Evolutionary conservation across 2,888 invertebrate genomes (phyloP).

Genomic region (Nysson spinosus): DNA sequence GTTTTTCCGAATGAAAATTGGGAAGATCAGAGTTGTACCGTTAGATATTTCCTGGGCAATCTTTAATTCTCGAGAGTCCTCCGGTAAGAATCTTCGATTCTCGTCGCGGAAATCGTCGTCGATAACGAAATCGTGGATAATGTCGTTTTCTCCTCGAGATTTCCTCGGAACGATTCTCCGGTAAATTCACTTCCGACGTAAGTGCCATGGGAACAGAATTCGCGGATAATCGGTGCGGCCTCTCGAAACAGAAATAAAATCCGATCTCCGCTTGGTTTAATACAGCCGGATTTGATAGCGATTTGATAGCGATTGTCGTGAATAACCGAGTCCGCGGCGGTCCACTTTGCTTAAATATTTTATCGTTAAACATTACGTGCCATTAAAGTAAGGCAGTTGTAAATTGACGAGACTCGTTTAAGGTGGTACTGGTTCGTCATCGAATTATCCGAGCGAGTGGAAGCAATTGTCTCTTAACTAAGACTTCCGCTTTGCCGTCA

Average conservation of each 20-base stretch:
- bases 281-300: too few species aligned
- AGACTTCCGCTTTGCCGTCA: conserved; percentile 25
- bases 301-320: too few species aligned
- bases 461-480: conserved; percentile 19
- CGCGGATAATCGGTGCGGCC: background rate
- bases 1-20: background rate
- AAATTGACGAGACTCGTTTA: background rate
- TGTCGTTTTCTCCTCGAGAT: background rate
- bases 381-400: too few species aligned
- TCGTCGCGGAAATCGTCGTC: background rate
- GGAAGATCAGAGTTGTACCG: conserved; percentile 3
- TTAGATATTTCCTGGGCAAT: background rate
- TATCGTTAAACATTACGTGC: too few species aligned
- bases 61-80: background rate
- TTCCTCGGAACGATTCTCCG: background rate
- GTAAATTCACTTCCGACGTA: background rate
- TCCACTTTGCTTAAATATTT: too few species aligned
- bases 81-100: background rate
- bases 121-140: background rate
- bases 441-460: conserved; percentile 13
- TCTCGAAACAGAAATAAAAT: background rate
- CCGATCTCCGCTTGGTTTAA: background rate
- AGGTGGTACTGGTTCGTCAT: background rate
- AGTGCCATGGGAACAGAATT: background rate
- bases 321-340: too few species aligned